These are phyloP conservation scores for Lottia scabra DNA, from an alignment of 2,888 invertebrate genomes.

Conservation along the genomic window DNA sequence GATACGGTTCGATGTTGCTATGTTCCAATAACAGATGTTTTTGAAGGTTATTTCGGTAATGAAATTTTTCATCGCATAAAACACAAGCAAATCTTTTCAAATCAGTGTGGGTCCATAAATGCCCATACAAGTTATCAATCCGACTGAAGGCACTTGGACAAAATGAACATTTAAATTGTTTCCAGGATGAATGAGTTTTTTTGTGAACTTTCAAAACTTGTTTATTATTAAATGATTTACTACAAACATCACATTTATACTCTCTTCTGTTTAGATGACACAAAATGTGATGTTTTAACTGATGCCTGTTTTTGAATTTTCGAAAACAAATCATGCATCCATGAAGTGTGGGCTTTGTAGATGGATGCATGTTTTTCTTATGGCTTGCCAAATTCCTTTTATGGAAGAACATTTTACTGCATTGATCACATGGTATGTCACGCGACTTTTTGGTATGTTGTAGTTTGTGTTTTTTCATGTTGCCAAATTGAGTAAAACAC, in stretches of 20 bases:
- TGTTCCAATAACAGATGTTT: too few relatives aligned
- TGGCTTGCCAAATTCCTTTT: conserved; percentile 80
- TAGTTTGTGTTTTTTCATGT: conserved; percentile 93
- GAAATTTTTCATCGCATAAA: too few relatives aligned
- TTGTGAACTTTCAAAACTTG: neutral
- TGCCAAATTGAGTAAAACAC: conserved; percentile 94
- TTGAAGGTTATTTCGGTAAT: too few relatives aligned
- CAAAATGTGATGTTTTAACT: neutral
- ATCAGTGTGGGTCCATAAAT: too few relatives aligned
- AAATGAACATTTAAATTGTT: too few relatives aligned
- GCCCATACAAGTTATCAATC: too few relatives aligned
- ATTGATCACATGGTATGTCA: conserved; percentile 73
- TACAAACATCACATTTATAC: conserved; percentile 91
- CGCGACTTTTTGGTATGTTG: conserved; percentile 61
- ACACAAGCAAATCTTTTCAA: too few relatives aligned
- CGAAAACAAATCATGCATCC: too few relatives aligned
- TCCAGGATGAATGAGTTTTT: neutral
- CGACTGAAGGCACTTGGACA: too few relatives aligned
- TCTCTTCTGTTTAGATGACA: conserved; percentile 83
- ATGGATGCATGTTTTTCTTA: conserved; percentile 73
- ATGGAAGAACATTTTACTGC: conserved; percentile 79
- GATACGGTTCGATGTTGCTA: neutral
- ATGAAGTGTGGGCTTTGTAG: too few relatives aligned
- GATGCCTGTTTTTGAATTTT: too few relatives aligned
- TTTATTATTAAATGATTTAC: conserved; percentile 67